These are phyloP conservation scores for Desmophyllum pertusum DNA, from an alignment of 92 coral and sea anemone species.

Conservation along the genomic window DNA sequence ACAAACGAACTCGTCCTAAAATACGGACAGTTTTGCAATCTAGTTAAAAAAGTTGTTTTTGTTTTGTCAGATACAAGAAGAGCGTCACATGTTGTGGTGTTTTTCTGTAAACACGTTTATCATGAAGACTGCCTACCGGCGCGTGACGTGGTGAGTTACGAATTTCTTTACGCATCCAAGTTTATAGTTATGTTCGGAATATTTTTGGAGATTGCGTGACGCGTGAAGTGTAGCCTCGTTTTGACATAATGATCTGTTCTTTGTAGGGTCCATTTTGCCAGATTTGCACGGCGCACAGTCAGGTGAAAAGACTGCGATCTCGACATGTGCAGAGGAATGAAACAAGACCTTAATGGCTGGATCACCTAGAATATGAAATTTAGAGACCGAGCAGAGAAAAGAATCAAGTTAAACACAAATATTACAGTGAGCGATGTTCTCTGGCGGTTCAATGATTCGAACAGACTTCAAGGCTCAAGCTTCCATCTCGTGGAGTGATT, in stretches of 20 bases:
- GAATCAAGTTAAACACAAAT: neutral
- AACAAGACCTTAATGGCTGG: neutral
- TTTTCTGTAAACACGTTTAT: conserved; percentile 90
- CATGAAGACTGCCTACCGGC: conserved; percentile 91
- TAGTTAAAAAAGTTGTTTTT: conserved; percentile 14
- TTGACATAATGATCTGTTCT: neutral
- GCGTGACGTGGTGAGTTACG: conserved; percentile 67
- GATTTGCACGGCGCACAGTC: conserved; percentile 93
- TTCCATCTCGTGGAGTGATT: neutral
- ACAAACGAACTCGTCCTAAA: too few species aligned
- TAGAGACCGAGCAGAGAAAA: neutral
- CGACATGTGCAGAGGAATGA: conserved; percentile 37
- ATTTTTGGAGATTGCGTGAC: too few species aligned
- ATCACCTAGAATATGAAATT: neutral
- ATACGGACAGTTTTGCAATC: too few species aligned
- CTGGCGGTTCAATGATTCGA: neutral
- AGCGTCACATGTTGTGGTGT: conserved; percentile 81
- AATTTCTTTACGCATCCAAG: neutral
- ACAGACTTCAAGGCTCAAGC: neutral
- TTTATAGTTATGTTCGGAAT: neutral
- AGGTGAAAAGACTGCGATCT: conserved; percentile 80
- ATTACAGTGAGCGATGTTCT: neutral
- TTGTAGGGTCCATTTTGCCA: conserved; percentile 90
- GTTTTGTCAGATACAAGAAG: conserved; percentile 76
- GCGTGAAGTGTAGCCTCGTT: too few species aligned